phyloP scores from a whole-genome alignment of 2,888 invertebrate species.

The Cheilosia pagana region DNA sequence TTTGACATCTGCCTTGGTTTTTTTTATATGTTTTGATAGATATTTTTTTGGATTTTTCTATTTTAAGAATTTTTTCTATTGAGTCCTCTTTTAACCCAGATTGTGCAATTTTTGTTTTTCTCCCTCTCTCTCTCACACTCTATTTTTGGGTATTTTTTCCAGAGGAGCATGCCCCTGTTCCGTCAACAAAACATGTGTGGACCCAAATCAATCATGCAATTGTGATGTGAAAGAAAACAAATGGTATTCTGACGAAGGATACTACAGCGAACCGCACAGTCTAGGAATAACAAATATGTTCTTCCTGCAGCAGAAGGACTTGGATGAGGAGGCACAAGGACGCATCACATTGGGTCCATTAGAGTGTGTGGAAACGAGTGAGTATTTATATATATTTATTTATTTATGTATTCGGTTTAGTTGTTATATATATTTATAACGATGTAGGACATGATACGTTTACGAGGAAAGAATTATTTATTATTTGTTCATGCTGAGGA shows the following conservation, averaged over 20 bases:
- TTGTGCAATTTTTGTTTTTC: slow-evolving; percentile 68
- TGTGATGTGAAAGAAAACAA: slow-evolving; percentile 94
- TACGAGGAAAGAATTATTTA: slow-evolving; percentile 41
- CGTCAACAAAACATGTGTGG: slow-evolving; percentile 92
- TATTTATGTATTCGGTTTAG: background rate
- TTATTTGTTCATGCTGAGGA: slow-evolving; percentile 16
- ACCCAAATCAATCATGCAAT: slow-evolving; percentile 93
- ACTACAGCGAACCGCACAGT: slow-evolving; percentile 90
- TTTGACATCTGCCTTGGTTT: slow-evolving; percentile 18
- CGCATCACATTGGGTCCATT: slow-evolving; percentile 95
- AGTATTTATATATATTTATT: slow-evolving; percentile 81
- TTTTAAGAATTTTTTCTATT: slow-evolving; percentile 21
- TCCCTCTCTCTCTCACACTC: slow-evolving; percentile 62
- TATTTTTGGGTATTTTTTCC: slow-evolving; percentile 74
- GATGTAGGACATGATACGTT: slow-evolving; percentile 1
- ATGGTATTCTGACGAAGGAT: slow-evolving; percentile 95
- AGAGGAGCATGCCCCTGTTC: slow-evolving; percentile 90
- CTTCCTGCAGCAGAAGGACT: slow-evolving; percentile 92
- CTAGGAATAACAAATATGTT: slow-evolving; percentile 96
- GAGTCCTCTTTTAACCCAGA: slow-evolving; percentile 51
- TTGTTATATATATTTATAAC: background rate
- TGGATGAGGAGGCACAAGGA: slow-evolving; percentile 92
- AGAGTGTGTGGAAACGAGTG: slow-evolving; percentile 97
- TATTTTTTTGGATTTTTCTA: slow-evolving; percentile 32
- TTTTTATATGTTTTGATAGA: background rate